Conservation (phyloP, 2,113 vertebrate genomes). For the Lasiurus borealis region DNA sequence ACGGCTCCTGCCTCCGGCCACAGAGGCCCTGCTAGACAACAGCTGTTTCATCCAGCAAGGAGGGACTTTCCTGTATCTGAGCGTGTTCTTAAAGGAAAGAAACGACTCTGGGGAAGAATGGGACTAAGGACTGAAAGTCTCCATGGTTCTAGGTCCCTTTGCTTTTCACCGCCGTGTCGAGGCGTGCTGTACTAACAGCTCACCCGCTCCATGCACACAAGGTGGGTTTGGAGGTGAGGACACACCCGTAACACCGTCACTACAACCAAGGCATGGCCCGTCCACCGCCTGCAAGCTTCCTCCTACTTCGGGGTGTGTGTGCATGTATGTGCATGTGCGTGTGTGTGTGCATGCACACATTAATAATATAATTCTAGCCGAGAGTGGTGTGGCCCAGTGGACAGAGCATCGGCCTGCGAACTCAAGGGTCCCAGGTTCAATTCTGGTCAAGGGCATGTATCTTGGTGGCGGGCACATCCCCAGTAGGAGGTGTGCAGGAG, state of each 20-base stretch:
- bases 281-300: neutral
- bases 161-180: neutral
- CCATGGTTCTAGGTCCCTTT: neutral
- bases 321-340: neutral
- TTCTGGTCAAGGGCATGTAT: too few relatives aligned
- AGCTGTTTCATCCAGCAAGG: neutral
- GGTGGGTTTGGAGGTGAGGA: neutral
- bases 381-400: too few relatives aligned
- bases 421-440: too few relatives aligned
- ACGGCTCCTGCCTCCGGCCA: neutral
- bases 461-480: too few relatives aligned
- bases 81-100: conserved; percentile 19
- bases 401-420: too few relatives aligned
- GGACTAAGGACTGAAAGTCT: neutral
- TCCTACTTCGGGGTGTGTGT: neutral
- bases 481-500: too few relatives aligned
- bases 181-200: neutral
- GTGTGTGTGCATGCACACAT: too few relatives aligned
- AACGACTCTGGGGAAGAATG: neutral
- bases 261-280: neutral
- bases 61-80: neutral
- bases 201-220: neutral
- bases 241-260: neutral
- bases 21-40: neutral
- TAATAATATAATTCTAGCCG: too few relatives aligned